Percentiles rank a stretch among this genome's conserved stretches.
phyloP scores from a whole-genome alignment of 2,113 vertebrate species.

The Mormyrus iriodes region DNA sequence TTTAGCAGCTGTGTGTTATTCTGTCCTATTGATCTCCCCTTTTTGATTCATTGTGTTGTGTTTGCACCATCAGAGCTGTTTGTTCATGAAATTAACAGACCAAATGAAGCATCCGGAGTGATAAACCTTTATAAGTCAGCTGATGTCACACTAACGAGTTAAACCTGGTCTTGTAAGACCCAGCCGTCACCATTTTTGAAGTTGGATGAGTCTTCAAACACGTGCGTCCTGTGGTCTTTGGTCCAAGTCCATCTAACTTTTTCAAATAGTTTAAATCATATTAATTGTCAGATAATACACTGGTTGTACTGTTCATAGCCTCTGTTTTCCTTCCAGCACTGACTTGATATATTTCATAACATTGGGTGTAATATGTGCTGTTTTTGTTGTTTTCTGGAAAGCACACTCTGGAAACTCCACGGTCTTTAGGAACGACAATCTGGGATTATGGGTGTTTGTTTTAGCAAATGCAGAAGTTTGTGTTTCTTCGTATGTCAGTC shows the following conservation, averaged over 20 bases:
- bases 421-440: background rate
- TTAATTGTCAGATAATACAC: constrained; percentile 34
- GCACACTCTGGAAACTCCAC: constrained; percentile 23
- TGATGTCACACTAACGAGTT: background rate
- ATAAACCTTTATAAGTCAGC: background rate
- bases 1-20: background rate
- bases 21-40: background rate
- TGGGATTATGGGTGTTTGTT: constrained; percentile 19
- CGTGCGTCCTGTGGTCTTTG: background rate
- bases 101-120: background rate
- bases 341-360: constrained; percentile 13
- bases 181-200: background rate
- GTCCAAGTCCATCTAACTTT: constrained; percentile 24
- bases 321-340: constrained; percentile 31
- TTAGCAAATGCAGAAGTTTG: background rate
- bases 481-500: background rate
- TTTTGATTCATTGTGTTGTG: background rate
- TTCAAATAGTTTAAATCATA: constrained; percentile 15
- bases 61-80: background rate
- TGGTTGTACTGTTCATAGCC: constrained; percentile 8
- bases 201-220: constrained; percentile 23
- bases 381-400: constrained; percentile 30
- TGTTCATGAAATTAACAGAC: background rate
- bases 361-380: constrained; percentile 15
- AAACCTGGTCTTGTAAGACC: background rate